Evolutionary conservation across 2,888 invertebrate species (phyloP).

Genomic region (Philhelius pedissequus): DNA sequence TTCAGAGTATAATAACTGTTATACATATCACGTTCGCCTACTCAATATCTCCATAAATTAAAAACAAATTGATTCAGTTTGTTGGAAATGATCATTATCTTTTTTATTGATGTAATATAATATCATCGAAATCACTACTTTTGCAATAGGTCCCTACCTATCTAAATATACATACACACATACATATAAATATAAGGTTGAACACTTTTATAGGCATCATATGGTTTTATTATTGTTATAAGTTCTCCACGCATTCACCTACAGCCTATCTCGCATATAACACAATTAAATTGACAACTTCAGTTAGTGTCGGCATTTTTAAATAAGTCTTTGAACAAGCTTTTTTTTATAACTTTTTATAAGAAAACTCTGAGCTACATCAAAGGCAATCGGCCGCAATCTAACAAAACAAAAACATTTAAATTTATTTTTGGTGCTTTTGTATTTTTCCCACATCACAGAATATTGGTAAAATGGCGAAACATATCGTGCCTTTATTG

Average conservation of each 20-base stretch:
- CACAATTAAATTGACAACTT: constrained; percentile 56
- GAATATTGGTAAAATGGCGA: background rate
- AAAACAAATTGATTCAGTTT: no score
- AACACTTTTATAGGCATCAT: background rate
- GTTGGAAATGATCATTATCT: no score
- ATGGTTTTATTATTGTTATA: background rate
- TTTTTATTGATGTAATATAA: no score
- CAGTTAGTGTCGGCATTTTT: constrained; percentile 63
- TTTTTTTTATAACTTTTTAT: no score
- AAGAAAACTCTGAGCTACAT: background rate
- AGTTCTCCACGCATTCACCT: constrained; percentile 38
- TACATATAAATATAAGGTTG: no score
- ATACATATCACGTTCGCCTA: no score
- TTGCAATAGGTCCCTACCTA: background rate
- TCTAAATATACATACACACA: no score
- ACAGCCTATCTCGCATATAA: constrained; percentile 30
- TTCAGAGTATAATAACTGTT: no score
- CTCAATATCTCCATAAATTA: no score
- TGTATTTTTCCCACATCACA: background rate
- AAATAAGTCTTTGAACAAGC: constrained; percentile 59
- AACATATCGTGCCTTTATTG: background rate
- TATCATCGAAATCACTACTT: background rate
- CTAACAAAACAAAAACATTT: background rate
- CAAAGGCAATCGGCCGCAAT: constrained; percentile 11
- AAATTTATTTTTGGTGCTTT: background rate